phyloP scores from a whole-genome alignment of 2,888 invertebrate genomes.

The Laothoe populi region DNA sequence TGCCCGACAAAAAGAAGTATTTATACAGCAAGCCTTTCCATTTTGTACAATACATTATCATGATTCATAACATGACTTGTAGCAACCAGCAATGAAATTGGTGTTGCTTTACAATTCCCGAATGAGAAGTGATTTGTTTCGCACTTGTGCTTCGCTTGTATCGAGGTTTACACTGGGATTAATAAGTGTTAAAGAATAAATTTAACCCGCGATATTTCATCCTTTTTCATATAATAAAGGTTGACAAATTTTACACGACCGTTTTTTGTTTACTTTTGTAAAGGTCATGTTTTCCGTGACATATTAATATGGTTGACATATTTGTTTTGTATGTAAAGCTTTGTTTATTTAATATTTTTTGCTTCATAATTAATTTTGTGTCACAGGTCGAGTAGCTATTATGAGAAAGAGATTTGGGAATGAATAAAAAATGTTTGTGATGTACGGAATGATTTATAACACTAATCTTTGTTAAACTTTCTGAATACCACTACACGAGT shows the following conservation, averaged over 20 bases:
- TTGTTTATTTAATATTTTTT: neutral
- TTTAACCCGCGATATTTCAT: neutral
- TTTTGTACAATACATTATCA: neutral
- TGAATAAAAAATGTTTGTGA: no score
- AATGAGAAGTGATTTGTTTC: neutral
- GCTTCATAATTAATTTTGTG: no score
- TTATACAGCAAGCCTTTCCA: no score
- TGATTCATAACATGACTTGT: neutral
- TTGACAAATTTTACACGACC: constrained; percentile 7
- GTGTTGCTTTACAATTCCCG: neutral
- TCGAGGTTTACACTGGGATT: constrained; percentile 1
- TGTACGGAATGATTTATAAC: no score
- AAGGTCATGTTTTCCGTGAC: neutral
- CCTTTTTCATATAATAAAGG: constrained; percentile 3
- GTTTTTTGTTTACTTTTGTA: constrained; percentile 3
- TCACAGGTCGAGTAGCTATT: no score
- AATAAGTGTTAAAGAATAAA: constrained; percentile 17
- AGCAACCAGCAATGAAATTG: neutral
- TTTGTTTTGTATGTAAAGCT: neutral
- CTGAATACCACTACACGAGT: no score
- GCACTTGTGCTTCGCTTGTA: neutral
- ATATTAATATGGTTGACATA: neutral
- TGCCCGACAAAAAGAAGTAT: no score
- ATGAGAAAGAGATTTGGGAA: no score
- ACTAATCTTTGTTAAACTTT: no score